Percentiles rank a stretch among this genome's conserved stretches.
Evolutionary conservation across 2,888 invertebrate species (phyloP).

Genomic region (Plebejus melissa): DNA sequence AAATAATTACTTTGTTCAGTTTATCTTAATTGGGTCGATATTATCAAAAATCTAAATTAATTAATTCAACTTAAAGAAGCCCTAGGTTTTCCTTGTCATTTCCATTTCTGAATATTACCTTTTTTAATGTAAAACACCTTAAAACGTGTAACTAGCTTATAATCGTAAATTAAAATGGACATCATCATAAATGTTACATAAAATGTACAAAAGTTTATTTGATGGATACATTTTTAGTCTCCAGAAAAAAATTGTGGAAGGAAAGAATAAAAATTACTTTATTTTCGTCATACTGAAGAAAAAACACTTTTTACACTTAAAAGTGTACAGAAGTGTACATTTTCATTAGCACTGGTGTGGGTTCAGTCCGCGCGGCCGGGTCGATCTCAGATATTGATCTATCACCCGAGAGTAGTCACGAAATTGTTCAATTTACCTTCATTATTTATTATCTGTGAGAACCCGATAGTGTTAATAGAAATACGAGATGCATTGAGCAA

Average conservation of each 20-base stretch:
- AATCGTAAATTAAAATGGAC: no score
- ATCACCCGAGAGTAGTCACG: constrained; percentile 35
- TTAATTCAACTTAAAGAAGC: not conserved
- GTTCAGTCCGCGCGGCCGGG: not conserved
- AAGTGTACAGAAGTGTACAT: constrained; percentile 2
- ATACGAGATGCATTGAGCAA: constrained; percentile 30
- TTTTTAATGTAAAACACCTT: no score
- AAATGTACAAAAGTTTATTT: no score
- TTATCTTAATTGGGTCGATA: not conserved
- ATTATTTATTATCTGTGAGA: constrained; percentile 34
- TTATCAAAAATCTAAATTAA: not conserved
- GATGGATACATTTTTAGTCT: no score
- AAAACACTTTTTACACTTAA: not conserved
- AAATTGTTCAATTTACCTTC: constrained; percentile 32
- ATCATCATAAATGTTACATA: no score
- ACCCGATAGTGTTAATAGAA: constrained; percentile 30
- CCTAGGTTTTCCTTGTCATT: not conserved
- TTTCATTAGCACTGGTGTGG: constrained; percentile 1
- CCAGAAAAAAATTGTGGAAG: no score
- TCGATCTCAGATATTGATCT: constrained; percentile 34
- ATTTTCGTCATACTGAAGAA: not conserved
- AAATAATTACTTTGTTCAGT: not conserved
- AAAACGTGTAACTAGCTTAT: not conserved
- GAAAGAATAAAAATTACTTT: not conserved
- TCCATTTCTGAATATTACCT: not conserved